Base-by-base conservation (phyloP, 2,797 vertebrate genomes). In the Danio aesculapii region DNA sequence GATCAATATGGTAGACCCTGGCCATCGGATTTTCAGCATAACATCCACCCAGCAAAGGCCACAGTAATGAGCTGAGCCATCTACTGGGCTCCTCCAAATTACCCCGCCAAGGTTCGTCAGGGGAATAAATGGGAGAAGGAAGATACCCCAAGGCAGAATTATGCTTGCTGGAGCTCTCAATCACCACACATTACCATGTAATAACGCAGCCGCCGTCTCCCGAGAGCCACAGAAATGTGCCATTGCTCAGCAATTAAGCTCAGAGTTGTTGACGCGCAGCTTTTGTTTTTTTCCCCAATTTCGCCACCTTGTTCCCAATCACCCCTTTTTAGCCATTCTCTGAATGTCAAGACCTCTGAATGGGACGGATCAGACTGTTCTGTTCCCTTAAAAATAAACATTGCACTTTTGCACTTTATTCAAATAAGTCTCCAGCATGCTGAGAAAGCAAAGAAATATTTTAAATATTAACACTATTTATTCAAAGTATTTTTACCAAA, bases 131-230 rank as follows among this genome's bases (percentile, higher is more conserved):
- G 0, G 75, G 83, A 30, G 81, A 83, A 85, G 78, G 81, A 89
- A 67, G 86, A 86, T 49, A 71, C 85, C 91, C 87, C 14, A 53
- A 71, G 89, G 90, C 89, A 86, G 82, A 88, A 88, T 89, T 86
- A 88, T 86, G 87, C 88, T 90, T 83, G 90, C 90, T 86, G 87
- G 90, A 88, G 81, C 87, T 84, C 87, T 91, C 90, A 87, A 89
- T 92, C 90, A 90, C 85, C 82, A 77, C 86, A 84, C 77, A 91
- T 92, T 92, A 92, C 86, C 87, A 89, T 89, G 87, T 83, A 82
- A 81, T 90, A 90, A 88, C 77, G 83, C 67, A 19, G 67, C 10
- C 44, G 50, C 55, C 70, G 75, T 86, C 88, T 84, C 87, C 12
- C 3, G 86, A 87, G 87, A 84, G 75, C 73, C 79, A 30, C 46